Evolutionary conservation across 2,888 invertebrate species (phyloP), one percentile per base, ranked within the genome.

Genomic region (Archips xylosteana): DNA sequence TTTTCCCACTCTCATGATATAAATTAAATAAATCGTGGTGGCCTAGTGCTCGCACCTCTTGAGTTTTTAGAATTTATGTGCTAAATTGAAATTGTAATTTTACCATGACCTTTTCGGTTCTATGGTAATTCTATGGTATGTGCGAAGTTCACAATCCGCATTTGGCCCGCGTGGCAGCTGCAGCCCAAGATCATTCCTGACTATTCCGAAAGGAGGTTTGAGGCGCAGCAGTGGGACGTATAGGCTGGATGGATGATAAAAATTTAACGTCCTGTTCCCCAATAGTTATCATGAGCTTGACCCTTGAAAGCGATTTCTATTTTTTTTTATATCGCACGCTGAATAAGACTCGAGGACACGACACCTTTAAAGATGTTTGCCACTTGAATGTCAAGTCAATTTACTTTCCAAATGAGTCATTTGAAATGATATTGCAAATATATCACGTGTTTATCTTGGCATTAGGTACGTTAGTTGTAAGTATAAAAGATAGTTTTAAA

Each of bases 391-490:
- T 15, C 47, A 47, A 68, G 47, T 60, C 10, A 61, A 51, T 61
- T 49, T 49, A 61, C 69, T 36, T 69, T 61, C 39, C 10, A 49
- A 69, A 51, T 51, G 39, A 61, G 23, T 61, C 49, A 69, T 51
- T 69, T 70, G 36, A 32, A 64, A 45, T 47, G 34, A 64, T 45
- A 70, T 57, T 70, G 57, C 23, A 57, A 47, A 15, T 9, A 13
- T 32, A 63, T 63, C 62, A 63, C 12, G 12, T 32, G 45, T 63
- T 57, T 70, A 63, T 64, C 57, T 23, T 59, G 45, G 54, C 34
- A 34, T 51, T 70, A 45, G 54, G 42, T 57, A 12, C 0, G n/a
- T 47, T 15, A 9, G 47, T 49, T 36, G 68, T 49, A 39, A 66
- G 54, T 59, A 68, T 45, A 5, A 60, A 6, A 6, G 62, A 32